phyloP scores from a whole-genome alignment of 2,888 invertebrate genomes.

The Drosophila rubida region DNA sequence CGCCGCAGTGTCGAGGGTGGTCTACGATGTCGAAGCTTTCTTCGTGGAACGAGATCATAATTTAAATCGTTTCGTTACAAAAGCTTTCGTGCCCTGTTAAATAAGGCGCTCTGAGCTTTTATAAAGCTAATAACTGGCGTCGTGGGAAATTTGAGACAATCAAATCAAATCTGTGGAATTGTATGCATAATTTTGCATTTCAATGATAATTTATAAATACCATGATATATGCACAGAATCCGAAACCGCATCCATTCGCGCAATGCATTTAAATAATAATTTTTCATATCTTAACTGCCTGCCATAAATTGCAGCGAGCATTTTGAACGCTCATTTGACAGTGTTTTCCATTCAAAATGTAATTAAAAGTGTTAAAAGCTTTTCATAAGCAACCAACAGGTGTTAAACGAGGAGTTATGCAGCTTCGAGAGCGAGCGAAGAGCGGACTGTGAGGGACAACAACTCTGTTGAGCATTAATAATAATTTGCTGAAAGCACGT shows the following conservation, averaged over 20 bases:
- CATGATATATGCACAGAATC: not conserved
- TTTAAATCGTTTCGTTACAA: slow-evolving; percentile 11
- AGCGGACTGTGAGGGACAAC: not conserved
- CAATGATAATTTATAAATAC: slow-evolving; percentile 14
- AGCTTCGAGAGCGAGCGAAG: not conserved
- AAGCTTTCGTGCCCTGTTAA: slow-evolving; percentile 18
- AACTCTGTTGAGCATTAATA: slow-evolving; percentile 45
- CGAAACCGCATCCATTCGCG: not conserved
- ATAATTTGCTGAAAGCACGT: slow-evolving; percentile 61
- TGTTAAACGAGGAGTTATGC: slow-evolving; percentile 35
- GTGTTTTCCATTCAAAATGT: slow-evolving; percentile 38
- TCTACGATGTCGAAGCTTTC: slow-evolving; percentile 27
- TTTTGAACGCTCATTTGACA: slow-evolving; percentile 29
- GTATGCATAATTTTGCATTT: not conserved
- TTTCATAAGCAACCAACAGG: slow-evolving; percentile 55
- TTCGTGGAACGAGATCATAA: slow-evolving; percentile 33
- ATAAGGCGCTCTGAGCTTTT: slow-evolving; percentile 40
- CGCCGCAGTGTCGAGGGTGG: slow-evolving; percentile 32
- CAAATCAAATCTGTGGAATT: not conserved
- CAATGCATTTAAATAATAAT: slow-evolving; percentile 23
- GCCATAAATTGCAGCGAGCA: slow-evolving; percentile 42
- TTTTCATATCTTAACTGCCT: slow-evolving; percentile 51
- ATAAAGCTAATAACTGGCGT: not conserved
- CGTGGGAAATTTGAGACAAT: slow-evolving; percentile 3
- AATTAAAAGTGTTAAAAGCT: slow-evolving; percentile 73